Evolutionary conservation across 1,140 invertebrate genomes (phyloP).

Genomic region (Hycleus phaleratus): DNA sequence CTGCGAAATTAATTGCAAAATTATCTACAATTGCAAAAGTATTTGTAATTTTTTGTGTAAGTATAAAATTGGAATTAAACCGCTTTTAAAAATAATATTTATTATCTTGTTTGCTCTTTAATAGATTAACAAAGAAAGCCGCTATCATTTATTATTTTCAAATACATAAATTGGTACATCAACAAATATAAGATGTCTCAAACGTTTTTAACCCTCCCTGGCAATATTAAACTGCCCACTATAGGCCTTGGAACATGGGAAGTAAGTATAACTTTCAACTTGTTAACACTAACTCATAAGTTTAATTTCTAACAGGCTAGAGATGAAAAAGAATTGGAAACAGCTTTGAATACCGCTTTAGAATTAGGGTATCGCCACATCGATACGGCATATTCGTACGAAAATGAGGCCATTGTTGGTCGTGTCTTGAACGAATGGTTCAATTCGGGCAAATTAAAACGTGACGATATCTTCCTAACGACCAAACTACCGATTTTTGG

Average conservation of each 20-base stretch:
- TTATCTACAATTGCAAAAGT: too few species aligned
- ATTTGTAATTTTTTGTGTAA: too few species aligned
- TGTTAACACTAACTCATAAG: neutral
- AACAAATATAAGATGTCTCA: too few species aligned
- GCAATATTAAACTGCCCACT: constrained; percentile 19
- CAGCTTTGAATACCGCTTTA: constrained; percentile 54
- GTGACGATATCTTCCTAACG: constrained; percentile 73
- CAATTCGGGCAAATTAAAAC: constrained; percentile 54
- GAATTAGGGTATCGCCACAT: constrained; percentile 62
- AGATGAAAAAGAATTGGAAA: constrained; percentile 54
- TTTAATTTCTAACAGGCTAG: constrained; percentile 18
- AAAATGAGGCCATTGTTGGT: constrained; percentile 73
- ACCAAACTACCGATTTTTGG: constrained; percentile 58
- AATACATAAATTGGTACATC: too few species aligned
- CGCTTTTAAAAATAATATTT: too few species aligned
- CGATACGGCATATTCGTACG: constrained; percentile 64
- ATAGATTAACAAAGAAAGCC: too few species aligned
- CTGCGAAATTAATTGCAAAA: too few species aligned
- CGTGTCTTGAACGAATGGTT: constrained; percentile 66
- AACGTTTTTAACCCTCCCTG: constrained; percentile 8
- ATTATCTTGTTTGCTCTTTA: too few species aligned
- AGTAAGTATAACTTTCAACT: constrained; percentile 11
- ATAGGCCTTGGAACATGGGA: constrained; percentile 25
- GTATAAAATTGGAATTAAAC: too few species aligned
- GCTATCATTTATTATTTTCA: too few species aligned